Conservation (phyloP, 2,797 vertebrate genomes). For the Alectoris magna region DNA sequence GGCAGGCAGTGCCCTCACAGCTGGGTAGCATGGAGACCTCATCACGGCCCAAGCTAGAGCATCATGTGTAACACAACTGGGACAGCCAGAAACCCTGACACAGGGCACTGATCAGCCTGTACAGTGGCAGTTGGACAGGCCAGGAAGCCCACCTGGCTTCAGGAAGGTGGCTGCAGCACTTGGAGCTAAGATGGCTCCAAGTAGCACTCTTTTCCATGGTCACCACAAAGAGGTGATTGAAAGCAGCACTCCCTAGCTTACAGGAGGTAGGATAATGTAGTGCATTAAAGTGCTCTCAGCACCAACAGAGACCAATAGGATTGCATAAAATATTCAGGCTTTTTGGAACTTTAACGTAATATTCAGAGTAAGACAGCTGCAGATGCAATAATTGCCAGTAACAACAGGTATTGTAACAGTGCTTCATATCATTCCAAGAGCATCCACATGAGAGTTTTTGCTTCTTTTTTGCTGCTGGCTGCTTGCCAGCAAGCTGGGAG, state of each 20-base stretch:
- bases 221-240: not conserved
- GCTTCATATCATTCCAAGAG: not conserved
- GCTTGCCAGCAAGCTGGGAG: not conserved
- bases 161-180: not conserved
- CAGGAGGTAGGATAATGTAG: not conserved
- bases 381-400: not conserved
- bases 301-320: not conserved
- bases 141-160: too few species aligned
- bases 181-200: not conserved
- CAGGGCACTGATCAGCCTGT: rapidly evolving
- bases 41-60: rapidly evolving
- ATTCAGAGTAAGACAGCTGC: not conserved
- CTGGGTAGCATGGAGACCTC: rapidly evolving
- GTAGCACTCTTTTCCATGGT: not conserved
- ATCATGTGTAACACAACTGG: rapidly evolving
- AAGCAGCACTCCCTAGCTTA: not conserved
- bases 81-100: not conserved
- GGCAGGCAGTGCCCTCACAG: not conserved
- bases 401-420: not conserved
- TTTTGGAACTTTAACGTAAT: not conserved
- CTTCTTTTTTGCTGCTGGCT: not conserved
- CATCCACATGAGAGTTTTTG: not conserved
- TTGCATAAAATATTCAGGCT: rapidly evolving
- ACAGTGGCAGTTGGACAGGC: not conserved
- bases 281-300: not conserved